These are phyloP conservation scores for Dicerorhinus sumatrensis DNA, from an alignment of 2,113 vertebrate species.

Conservation along the genomic window DNA sequence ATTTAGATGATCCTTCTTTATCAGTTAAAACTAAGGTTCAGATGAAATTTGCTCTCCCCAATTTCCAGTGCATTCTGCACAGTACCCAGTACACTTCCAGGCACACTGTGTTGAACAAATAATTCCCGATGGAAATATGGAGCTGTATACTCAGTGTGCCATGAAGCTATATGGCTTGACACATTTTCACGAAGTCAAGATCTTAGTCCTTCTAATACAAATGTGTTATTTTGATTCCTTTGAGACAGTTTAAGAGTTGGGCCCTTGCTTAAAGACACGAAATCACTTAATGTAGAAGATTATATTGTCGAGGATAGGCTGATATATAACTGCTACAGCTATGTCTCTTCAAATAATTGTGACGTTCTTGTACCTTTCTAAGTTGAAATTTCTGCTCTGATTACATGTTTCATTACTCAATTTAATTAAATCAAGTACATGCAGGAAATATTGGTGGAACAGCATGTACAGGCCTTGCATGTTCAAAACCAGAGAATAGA, in stretches of 20 bases:
- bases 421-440: conserved; percentile 18
- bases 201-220: background rate
- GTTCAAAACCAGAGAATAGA: conserved; percentile 20
- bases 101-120: background rate
- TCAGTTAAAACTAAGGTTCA: background rate
- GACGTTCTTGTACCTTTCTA: background rate
- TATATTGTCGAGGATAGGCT: background rate
- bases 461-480: background rate
- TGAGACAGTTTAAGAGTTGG: background rate
- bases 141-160: background rate
- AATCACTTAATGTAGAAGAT: background rate
- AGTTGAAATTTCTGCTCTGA: conserved; percentile 44
- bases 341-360: background rate
- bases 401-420: background rate
- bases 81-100: background rate
- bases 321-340: background rate
- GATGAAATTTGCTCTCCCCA: background rate
- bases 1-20: background rate
- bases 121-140: background rate
- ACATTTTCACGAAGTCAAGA: background rate
- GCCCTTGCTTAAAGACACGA: background rate
- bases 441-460: background rate
- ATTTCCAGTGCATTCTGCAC: background rate
- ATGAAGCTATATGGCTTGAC: background rate
- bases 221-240: background rate